Conservation (phyloP, 2,797 vertebrate genomes). For the Epinephelus awoara region DNA sequence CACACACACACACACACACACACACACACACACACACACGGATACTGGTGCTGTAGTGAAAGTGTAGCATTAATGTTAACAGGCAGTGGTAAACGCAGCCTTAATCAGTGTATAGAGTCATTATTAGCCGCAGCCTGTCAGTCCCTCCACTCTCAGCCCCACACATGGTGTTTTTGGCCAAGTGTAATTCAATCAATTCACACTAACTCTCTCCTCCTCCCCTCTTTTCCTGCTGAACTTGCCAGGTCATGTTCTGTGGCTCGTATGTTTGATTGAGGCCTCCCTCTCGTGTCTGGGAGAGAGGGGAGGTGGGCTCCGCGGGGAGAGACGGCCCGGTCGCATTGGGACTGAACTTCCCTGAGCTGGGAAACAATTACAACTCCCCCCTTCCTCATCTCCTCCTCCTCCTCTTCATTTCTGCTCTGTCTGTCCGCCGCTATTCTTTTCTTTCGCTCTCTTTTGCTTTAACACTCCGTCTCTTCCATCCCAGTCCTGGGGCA, state of each 20-base stretch:
- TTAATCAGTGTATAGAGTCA: constrained; percentile 26
- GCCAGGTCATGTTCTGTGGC: constrained; percentile 77
- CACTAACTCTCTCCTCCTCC: constrained; percentile 71
- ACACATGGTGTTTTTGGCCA: constrained; percentile 71
- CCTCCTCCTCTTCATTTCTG: constrained; percentile 39
- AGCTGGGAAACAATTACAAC: constrained; percentile 81
- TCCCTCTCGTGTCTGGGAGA: constrained; percentile 73
- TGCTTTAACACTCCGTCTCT: constrained; percentile 66
- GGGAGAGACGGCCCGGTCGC: constrained; percentile 61
- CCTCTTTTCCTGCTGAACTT: constrained; percentile 77
- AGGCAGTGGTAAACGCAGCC: constrained; percentile 8
- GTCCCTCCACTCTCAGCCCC: constrained; percentile 55
- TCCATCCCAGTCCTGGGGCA: constrained; percentile 78
- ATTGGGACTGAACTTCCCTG: constrained; percentile 68
- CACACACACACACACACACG: constrained; percentile 3
- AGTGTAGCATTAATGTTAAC: constrained; percentile 19
- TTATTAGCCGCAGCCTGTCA: constrained; percentile 58
- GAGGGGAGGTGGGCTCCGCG: constrained; percentile 59
- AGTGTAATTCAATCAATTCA: constrained; percentile 83
- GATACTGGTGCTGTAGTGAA: constrained; percentile 2
- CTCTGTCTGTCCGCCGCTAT: constrained; percentile 51
- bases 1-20: background rate
- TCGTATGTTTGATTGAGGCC: constrained; percentile 79
- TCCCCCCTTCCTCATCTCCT: constrained; percentile 22
- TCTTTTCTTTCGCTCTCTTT: constrained; percentile 61